Evolutionary conservation across 2,888 invertebrate genomes (phyloP), one percentile per base, ranked within the genome.

Genomic region (Scotopteryx bipunctaria): DNA sequence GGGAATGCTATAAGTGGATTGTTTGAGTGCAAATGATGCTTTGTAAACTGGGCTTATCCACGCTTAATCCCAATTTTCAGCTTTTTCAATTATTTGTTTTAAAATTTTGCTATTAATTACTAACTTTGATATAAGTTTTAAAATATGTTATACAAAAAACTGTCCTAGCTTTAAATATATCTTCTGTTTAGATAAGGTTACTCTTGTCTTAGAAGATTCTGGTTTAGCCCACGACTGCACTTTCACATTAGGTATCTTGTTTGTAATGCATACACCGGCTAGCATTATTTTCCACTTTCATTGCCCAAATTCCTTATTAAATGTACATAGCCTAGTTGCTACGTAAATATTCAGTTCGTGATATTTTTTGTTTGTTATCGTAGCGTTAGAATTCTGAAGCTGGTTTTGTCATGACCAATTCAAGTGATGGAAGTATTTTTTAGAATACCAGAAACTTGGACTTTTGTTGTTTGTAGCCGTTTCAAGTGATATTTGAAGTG

Each of bases 171-270:
- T 5, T 27, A 16, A 27, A 29, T 27, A 6, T 6, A 17, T 4
- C n/a, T n/a, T n/a, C n/a, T n/a, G 17, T 32, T 41, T 9, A 42
- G 21, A 21, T 31, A 25, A 40, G 11, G 27, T 29, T 25, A 40
- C 13, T 9, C 5, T 15, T n/a, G 11, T 45, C 35, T 21, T 29
- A 55, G 35, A 33, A 19, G 23, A 46, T 46, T 51, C 55, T 53
- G 52, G 53, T 63, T 56, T 32, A 48, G 32, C 35, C 41, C 40
- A 51, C 49, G 23, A 56, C 46, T 36, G 50, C 43, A 58, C 57
- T 61, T 63, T 63, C 59, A 58, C 59, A 52, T 29, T n/a, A n/a
- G n/a, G n/a, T 38, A 56, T 48, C 38, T 55, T 51, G 50, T 55
- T 52, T 45, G 55, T 57, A 56, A 51, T 44, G 44, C 43, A 55